Conservation (phyloP, 2,797 vertebrate species). For the Coilia nasus region DNA sequence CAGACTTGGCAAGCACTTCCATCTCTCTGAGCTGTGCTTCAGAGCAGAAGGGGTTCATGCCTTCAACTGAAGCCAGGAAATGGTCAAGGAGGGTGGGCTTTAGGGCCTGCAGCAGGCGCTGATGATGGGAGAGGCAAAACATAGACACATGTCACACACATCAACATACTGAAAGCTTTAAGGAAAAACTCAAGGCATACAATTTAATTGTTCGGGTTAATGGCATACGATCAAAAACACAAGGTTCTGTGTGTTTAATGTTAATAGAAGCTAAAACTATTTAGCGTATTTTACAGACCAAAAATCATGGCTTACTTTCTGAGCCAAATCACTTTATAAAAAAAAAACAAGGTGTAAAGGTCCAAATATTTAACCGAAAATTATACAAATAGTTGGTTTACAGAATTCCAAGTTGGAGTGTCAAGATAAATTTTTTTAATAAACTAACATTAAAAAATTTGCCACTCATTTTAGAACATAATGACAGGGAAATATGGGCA, state of each 20-base stretch:
- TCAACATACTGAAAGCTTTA: no score
- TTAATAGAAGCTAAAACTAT: neutral
- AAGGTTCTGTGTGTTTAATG: no score
- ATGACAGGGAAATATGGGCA: neutral
- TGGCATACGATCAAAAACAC: no score
- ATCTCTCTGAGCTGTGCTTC: constrained; percentile 69
- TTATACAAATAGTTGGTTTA: no score
- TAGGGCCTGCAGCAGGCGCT: constrained; percentile 79
- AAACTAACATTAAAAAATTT: neutral
- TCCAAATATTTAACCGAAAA: no score
- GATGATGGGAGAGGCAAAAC: constrained; percentile 29
- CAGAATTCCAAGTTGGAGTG: no score
- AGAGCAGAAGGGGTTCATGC: constrained; percentile 73
- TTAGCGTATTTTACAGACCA: neutral
- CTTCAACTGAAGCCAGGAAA: constrained; percentile 82
- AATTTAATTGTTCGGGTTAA: no score
- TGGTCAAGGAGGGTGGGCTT: constrained; percentile 76
- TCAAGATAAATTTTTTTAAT: no score
- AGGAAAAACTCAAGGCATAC: neutral
- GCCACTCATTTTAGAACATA: neutral
- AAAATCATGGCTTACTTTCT: neutral
- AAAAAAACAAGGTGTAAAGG: no score
- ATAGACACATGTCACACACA: constrained; percentile 14
- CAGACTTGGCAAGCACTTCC: constrained; percentile 72
- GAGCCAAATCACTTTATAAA: no score